A percentile compares a stretch with the other conserved stretches of the same genome.
Evolutionary conservation across 2,888 invertebrate genomes (phyloP).

Genomic region (Branchipolynoe longqiensis): DNA sequence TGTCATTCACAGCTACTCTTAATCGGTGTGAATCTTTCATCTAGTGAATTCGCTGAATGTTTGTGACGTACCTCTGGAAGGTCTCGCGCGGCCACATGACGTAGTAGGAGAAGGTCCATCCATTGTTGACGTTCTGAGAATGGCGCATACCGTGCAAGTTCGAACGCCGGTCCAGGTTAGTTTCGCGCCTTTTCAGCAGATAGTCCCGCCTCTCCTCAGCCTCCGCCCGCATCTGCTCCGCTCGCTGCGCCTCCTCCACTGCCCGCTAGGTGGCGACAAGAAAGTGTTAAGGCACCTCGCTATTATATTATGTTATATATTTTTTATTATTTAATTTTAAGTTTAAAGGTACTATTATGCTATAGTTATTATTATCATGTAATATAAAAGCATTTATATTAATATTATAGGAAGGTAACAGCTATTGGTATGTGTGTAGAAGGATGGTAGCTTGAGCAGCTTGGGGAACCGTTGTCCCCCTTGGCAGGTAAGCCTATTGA

Average conservation of each 20-base stretch:
- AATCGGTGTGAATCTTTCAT: neutral
- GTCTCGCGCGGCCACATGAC: slow-evolving; percentile 77
- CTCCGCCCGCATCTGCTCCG: slow-evolving; percentile 71
- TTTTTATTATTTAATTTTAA: too few species aligned
- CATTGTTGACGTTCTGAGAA: slow-evolving; percentile 74
- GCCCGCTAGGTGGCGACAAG: slow-evolving; percentile 63
- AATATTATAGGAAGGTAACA: too few species aligned
- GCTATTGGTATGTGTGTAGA: too few species aligned
- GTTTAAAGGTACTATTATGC: too few species aligned
- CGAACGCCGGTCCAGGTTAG: slow-evolving; percentile 73
- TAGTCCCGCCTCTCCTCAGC: slow-evolving; percentile 70
- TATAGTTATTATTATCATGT: too few species aligned
- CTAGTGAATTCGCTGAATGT: neutral
- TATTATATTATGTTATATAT: too few species aligned
- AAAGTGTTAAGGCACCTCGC: too few species aligned
- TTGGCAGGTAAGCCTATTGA: too few species aligned
- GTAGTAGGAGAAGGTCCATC: slow-evolving; percentile 79
- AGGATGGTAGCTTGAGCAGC: too few species aligned
- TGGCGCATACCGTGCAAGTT: slow-evolving; percentile 74
- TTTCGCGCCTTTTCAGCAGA: slow-evolving; percentile 72
- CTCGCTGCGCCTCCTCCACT: slow-evolving; percentile 73
- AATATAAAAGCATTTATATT: too few species aligned
- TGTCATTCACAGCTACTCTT: neutral
- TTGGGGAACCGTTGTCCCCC: too few species aligned
- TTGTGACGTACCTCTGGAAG: slow-evolving; percentile 72